Percentiles rank a stretch among this genome's conserved stretches.
These are phyloP conservation scores for Chondrilla cf. caribensis DNA, from an alignment of 37 sponge, comb jelly and placozoan genomes.

Conservation along the genomic window DNA sequence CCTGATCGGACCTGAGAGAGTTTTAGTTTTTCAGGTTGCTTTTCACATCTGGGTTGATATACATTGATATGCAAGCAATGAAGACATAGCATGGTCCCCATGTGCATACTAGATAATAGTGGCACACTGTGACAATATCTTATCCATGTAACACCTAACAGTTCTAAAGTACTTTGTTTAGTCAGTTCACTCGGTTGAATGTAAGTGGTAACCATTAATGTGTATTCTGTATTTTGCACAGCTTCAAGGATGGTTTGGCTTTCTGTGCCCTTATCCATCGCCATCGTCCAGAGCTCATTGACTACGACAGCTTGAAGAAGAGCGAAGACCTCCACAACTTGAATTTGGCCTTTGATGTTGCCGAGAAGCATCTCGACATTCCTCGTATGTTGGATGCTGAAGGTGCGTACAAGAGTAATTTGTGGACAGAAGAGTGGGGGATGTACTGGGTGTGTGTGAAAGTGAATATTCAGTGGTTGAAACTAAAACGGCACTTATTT, in stretches of 20 bases:
- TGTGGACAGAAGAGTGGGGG: background rate
- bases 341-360: constrained; percentile 96
- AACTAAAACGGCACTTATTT: too few relatives aligned
- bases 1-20: too few relatives aligned
- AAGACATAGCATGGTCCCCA: too few relatives aligned
- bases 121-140: too few relatives aligned
- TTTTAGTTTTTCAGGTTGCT: too few relatives aligned
- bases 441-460: background rate
- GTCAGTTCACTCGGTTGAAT: too few relatives aligned
- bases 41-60: too few relatives aligned
- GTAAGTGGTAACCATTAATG: too few relatives aligned
- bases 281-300: constrained; percentile 95
- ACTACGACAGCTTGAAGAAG: constrained; percentile 93
- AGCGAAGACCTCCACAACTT: constrained; percentile 90
- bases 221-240: constrained; percentile 28
- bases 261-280: constrained; percentile 99
- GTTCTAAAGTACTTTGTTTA: too few relatives aligned
- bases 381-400: constrained; percentile 98
- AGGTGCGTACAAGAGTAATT: constrained; percentile 47
- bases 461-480: background rate
- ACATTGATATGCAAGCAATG: too few relatives aligned
- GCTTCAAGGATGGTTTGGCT: constrained; percentile 98
- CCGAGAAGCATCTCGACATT: constrained; percentile 95
- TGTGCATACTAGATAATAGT: too few relatives aligned
- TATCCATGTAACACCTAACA: too few relatives aligned